Evolutionary conservation across 2,113 vertebrate species (phyloP).

Genomic region (Oxyura jamaicensis): DNA sequence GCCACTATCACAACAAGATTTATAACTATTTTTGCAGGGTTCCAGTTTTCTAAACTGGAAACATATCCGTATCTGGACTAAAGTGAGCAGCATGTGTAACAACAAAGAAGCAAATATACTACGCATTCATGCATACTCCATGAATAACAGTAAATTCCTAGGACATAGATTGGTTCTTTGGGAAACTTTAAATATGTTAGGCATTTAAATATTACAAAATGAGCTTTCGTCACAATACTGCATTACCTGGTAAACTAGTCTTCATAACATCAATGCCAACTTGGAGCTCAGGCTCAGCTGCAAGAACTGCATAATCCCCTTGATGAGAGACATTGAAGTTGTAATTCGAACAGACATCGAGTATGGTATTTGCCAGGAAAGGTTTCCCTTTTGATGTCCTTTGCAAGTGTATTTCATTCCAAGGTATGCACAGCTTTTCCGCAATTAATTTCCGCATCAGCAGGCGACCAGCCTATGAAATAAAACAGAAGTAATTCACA

Average conservation of each 20-base stretch:
- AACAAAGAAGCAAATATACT: not conserved
- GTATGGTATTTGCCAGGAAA: slow-evolving; percentile 78
- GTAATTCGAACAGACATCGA: slow-evolving; percentile 68
- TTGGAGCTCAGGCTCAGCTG: slow-evolving; percentile 86
- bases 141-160: not conserved
- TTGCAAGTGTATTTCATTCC: slow-evolving; percentile 87
- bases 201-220: not conserved
- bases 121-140: not conserved
- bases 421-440: slow-evolving; percentile 87
- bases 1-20: not conserved
- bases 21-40: not conserved
- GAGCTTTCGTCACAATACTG: not conserved
- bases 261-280: slow-evolving; percentile 97
- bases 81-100: accelerated
- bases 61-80: not conserved
- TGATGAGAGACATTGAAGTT: slow-evolving; percentile 96
- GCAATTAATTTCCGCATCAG: slow-evolving; percentile 91
- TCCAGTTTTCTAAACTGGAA: not conserved
- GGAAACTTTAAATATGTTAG: not conserved
- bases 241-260: slow-evolving; percentile 88
- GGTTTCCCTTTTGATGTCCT: slow-evolving; percentile 93
- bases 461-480: slow-evolving; percentile 88
- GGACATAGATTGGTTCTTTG: not conserved
- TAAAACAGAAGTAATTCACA: not conserved
- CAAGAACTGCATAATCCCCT: slow-evolving; percentile 93